Percentiles rank a stretch among this genome's conserved stretches.
Conservation (phyloP, 2,113 vertebrate genomes). For the Peromyscus leucopus region DNA sequence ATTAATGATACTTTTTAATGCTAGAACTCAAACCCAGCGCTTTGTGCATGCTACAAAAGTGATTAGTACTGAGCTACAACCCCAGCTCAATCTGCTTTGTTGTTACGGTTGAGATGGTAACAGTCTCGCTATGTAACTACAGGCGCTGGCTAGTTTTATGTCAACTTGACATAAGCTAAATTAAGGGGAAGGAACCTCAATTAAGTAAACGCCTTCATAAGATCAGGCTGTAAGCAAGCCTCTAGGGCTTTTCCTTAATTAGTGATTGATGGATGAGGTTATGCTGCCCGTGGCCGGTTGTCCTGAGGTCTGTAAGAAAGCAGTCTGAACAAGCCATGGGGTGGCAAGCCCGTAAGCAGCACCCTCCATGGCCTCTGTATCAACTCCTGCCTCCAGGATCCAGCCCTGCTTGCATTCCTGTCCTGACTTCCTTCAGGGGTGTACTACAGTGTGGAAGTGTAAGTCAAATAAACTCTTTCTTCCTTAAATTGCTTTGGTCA, state of each 20-base stretch:
- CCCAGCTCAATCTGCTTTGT: too few species aligned
- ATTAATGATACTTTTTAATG: not conserved
- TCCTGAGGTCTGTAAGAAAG: not conserved
- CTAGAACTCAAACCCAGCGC: not conserved
- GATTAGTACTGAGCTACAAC: not conserved
- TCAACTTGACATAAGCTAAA: not conserved
- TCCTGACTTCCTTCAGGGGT: not conserved
- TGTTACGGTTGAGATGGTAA: not conserved
- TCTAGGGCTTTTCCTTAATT: not conserved
- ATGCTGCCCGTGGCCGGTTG: not conserved
- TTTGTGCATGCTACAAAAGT: not conserved
- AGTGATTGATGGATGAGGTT: not conserved
- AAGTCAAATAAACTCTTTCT: not conserved
- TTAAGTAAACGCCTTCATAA: not conserved
- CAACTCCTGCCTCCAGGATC: not conserved
- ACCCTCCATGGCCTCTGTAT: not conserved
- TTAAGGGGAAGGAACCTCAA: not conserved
- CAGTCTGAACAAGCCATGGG: not conserved
- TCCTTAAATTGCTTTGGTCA: not conserved
- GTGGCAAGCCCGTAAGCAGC: not conserved
- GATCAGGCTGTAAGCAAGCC: not conserved
- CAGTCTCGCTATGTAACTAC: not conserved
- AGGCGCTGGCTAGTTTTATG: not conserved
- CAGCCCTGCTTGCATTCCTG: not conserved
- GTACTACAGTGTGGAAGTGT: not conserved